Conservation (phyloP, 2,113 vertebrate genomes). For the Eulemur macaco region DNA sequence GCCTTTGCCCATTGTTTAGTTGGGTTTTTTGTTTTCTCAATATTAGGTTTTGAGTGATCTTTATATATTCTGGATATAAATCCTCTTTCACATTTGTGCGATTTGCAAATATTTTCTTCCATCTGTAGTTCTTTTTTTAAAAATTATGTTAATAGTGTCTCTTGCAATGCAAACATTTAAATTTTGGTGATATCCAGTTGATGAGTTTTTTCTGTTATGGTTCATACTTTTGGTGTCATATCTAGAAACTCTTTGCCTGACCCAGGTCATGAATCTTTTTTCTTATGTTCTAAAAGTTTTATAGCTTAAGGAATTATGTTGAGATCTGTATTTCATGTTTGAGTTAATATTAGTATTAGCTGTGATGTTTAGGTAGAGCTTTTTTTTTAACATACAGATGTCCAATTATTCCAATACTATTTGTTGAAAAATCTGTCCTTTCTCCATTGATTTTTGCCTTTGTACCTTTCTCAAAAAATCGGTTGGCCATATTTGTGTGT, state of each 20-base stretch:
- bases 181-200: constrained; percentile 18
- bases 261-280: not conserved
- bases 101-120: not conserved
- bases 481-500: not conserved
- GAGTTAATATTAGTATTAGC: not conserved
- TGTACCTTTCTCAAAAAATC: not conserved
- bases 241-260: not conserved
- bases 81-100: not conserved
- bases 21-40: constrained; percentile 6
- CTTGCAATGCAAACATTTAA: not conserved
- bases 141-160: not conserved
- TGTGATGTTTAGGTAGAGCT: not conserved
- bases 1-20: not conserved
- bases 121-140: not conserved
- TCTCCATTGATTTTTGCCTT: constrained; percentile 27
- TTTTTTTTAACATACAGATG: not conserved
- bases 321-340: not conserved
- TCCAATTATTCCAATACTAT: not conserved
- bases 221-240: not conserved
- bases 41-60: not conserved
- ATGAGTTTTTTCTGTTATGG: not conserved
- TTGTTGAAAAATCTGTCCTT: not conserved
- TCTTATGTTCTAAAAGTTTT: not conserved
- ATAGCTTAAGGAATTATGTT: not conserved
- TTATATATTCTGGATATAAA: not conserved